A percentile compares a stretch with the other conserved stretches of the same genome.
These are phyloP conservation scores for Parotocinclus haroldoi DNA, from an alignment of 2,797 vertebrate genomes.

Conservation along the genomic window DNA sequence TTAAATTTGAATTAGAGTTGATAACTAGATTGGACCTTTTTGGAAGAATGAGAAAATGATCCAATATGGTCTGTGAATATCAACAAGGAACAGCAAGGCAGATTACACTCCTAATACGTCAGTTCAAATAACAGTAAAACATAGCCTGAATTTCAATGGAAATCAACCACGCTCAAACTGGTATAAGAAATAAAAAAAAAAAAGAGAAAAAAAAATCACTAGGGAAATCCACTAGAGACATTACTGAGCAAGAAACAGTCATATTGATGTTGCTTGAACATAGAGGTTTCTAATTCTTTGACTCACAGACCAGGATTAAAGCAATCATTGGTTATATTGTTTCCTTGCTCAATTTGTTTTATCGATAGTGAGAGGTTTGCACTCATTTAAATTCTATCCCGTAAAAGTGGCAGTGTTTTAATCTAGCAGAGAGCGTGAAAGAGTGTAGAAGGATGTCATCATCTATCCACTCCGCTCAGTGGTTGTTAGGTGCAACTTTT, in stretches of 20 bases:
- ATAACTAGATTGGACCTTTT: background rate
- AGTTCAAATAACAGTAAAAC: slow-evolving; percentile 9
- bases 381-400: background rate
- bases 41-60: background rate
- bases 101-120: slow-evolving; percentile 18
- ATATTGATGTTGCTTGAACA: background rate
- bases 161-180: background rate
- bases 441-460: slow-evolving; percentile 11
- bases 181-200: background rate
- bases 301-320: background rate
- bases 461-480: background rate
- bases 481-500: slow-evolving; percentile 7
- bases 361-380: background rate
- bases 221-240: background rate
- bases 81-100: slow-evolving; percentile 1
- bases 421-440: slow-evolving; percentile 9
- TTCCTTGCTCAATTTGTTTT: background rate
- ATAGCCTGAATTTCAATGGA: background rate
- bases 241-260: background rate
- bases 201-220: background rate
- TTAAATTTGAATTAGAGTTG: background rate
- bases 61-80: slow-evolving; percentile 11
- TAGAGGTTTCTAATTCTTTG: background rate
- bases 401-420: background rate
- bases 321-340: background rate